Evolutionary conservation across 2,888 invertebrate genomes (phyloP).

Genomic region (Pinctada fucata): DNA sequence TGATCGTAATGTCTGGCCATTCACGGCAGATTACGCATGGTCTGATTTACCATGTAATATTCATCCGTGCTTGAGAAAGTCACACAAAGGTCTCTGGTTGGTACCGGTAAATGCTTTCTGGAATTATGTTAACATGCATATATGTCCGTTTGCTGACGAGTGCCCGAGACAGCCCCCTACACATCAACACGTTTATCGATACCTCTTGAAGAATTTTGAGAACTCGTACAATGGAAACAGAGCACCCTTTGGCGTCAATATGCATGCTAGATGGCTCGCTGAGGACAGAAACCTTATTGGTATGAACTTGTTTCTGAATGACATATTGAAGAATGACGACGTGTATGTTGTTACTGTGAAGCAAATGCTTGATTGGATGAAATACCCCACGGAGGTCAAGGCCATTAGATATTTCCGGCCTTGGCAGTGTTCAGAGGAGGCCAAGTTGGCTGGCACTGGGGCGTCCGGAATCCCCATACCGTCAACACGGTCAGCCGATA

Average conservation of each 20-base stretch:
- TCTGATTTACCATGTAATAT: constrained; percentile 52
- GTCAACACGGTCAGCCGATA: too few relatives aligned
- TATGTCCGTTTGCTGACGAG: constrained; percentile 62
- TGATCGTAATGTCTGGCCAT: constrained; percentile 56
- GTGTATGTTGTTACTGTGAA: constrained; percentile 33
- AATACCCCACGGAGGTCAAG: constrained; percentile 49
- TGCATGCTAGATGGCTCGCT: constrained; percentile 88
- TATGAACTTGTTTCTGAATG: constrained; percentile 56
- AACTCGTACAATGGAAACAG: constrained; percentile 83
- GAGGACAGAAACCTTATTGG: constrained; percentile 78
- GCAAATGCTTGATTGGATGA: constrained; percentile 57
- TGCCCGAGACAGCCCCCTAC: constrained; percentile 54
- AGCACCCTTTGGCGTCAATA: constrained; percentile 89
- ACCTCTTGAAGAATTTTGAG: constrained; percentile 85
- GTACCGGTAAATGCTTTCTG: constrained; percentile 60
- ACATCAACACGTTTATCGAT: constrained; percentile 70
- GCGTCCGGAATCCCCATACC: too few relatives aligned
- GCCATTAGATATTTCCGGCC: constrained; percentile 47
- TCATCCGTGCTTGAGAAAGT: constrained; percentile 47
- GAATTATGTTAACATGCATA: constrained; percentile 51
- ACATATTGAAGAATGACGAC: constrained; percentile 47
- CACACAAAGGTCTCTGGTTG: constrained; percentile 57
- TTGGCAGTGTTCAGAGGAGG: constrained; percentile 45
- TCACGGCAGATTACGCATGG: constrained; percentile 61
- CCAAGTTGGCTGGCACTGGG: background rate